Evolutionary conservation across 2,113 vertebrate species (phyloP).

Genomic region (Orcinus orca): DNA sequence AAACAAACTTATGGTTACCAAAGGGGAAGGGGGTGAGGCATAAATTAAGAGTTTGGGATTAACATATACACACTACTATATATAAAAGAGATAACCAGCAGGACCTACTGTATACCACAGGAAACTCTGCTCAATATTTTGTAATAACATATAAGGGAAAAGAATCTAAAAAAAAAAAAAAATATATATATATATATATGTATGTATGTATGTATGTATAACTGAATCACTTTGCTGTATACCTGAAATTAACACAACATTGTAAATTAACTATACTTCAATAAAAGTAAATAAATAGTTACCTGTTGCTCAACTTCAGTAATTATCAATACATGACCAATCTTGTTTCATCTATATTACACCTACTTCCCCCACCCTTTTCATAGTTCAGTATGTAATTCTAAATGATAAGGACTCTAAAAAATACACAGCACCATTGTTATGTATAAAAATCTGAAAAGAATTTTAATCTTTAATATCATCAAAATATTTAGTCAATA

Average conservation of each 20-base stretch:
- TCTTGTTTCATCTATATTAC: slow-evolving; percentile 11
- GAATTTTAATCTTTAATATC: not conserved
- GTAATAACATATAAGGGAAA: not conserved
- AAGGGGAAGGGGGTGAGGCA: too few species aligned
- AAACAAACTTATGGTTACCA: too few species aligned
- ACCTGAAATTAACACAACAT: not conserved
- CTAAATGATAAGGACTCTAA: not conserved
- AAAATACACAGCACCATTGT: not conserved
- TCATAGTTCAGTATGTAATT: not conserved
- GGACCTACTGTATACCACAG: not conserved
- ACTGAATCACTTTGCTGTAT: not conserved
- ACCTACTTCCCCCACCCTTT: not conserved
- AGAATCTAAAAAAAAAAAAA: not conserved
- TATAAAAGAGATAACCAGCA: not conserved
- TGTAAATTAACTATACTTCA: not conserved
- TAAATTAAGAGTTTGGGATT: too few species aligned
- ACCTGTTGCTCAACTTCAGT: not conserved
- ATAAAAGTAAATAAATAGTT: not conserved
- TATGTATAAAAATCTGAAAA: not conserved
- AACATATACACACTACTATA: too few species aligned
- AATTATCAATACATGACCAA: not conserved
- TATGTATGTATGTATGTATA: not conserved
- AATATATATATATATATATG: not conserved
- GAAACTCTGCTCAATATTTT: not conserved
- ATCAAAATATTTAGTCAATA: not conserved